These are phyloP conservation scores for Corynorhinus townsendii DNA, from an alignment of 2,113 vertebrate species.

Conservation along the genomic window DNA sequence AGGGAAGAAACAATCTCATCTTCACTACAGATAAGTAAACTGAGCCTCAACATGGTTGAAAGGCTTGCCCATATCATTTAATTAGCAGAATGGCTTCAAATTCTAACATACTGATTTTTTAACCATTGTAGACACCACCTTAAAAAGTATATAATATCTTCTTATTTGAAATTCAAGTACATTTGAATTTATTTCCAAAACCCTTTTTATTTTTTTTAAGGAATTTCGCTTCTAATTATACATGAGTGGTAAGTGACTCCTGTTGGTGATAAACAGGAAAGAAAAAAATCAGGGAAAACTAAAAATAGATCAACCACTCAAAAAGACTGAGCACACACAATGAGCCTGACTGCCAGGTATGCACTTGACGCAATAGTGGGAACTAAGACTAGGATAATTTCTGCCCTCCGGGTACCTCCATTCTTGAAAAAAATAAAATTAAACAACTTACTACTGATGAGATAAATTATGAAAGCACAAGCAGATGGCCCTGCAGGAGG, in stretches of 20 bases:
- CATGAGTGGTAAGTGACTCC: neutral
- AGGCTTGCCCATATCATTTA: neutral
- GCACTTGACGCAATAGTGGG: neutral
- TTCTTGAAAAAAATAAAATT: neutral
- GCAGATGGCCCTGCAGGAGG: neutral
- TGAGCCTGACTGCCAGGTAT: neutral
- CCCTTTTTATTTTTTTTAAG: neutral
- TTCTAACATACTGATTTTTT: neutral
- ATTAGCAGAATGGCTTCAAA: neutral
- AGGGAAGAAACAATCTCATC: neutral
- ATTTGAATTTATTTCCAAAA: slow-evolving; percentile 21
- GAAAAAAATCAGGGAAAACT: neutral
- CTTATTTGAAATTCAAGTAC: slow-evolving; percentile 30
- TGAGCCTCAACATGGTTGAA: neutral
- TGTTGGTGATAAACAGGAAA: neutral
- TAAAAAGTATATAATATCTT: neutral
- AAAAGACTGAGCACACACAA: neutral
- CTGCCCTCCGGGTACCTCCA: neutral
- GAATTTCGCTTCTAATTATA: neutral
- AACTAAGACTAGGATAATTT: neutral
- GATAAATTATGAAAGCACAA: neutral
- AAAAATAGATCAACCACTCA: neutral
- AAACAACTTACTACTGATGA: neutral
- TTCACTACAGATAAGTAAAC: neutral
- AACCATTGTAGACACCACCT: neutral